Conservation (phyloP, 2,113 vertebrate genomes). For the Meleagris gallopavo region DNA sequence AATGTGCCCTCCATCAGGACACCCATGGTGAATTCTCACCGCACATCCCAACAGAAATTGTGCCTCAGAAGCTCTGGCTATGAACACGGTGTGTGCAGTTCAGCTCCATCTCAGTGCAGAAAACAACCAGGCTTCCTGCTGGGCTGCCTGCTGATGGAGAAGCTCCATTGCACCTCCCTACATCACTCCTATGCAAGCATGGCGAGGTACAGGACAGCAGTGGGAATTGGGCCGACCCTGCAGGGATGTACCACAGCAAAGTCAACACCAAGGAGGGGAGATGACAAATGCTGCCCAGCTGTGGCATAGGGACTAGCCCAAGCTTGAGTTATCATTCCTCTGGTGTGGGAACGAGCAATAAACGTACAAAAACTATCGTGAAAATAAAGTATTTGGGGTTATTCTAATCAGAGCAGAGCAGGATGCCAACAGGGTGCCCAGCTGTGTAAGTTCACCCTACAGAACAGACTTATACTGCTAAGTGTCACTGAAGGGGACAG, state of each 20-base stretch:
- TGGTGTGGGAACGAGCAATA: rapidly evolving
- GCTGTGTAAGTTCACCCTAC: not conserved
- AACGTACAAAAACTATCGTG: not conserved
- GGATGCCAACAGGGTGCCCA: not conserved
- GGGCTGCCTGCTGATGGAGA: not conserved
- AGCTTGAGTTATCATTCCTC: rapidly evolving
- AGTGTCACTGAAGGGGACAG: not conserved
- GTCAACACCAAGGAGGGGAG: rapidly evolving
- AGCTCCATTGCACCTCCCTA: rapidly evolving
- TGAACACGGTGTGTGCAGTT: rapidly evolving
- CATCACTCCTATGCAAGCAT: rapidly evolving
- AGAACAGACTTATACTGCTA: not conserved
- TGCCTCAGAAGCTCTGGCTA: rapidly evolving
- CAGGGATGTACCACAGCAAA: rapidly evolving
- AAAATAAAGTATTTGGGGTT: not conserved
- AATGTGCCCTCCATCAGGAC: rapidly evolving
- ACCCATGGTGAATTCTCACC: rapidly evolving
- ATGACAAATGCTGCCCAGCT: rapidly evolving
- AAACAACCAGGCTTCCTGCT: not conserved
- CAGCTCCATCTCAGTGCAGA: not conserved
- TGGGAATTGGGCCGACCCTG: not conserved
- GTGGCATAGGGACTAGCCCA: too few species aligned
- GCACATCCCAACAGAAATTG: not conserved
- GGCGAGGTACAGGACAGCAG: not conserved
- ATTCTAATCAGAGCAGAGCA: not conserved